A percentile compares a stretch with the other conserved stretches of the same genome.
Evolutionary conservation across 2,888 invertebrate genomes (phyloP).

Genomic region (Baronia brevicornis): DNA sequence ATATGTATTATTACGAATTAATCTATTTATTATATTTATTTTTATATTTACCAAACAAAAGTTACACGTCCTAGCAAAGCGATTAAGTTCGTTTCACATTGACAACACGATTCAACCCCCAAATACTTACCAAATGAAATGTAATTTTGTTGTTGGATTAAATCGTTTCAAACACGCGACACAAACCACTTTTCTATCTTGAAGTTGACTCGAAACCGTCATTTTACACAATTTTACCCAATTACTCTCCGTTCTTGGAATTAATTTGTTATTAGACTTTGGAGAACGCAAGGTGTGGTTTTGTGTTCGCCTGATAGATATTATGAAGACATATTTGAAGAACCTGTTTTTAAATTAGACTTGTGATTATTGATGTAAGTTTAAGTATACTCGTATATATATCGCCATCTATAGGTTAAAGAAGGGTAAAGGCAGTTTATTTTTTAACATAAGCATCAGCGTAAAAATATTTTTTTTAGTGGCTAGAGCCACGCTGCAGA

Average conservation of each 20-base stretch:
- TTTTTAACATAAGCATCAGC: too few species aligned
- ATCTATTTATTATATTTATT: too few species aligned
- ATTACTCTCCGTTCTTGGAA: conserved; percentile 71
- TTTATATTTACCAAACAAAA: too few species aligned
- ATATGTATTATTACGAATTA: too few species aligned
- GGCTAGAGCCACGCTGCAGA: too few species aligned
- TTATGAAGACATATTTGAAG: conserved; percentile 60
- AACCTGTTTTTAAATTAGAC: conserved; percentile 63
- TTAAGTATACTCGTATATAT: too few species aligned
- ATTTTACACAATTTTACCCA: conserved; percentile 75
- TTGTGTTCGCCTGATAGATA: conserved; percentile 60
- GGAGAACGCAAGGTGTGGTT: conserved; percentile 74
- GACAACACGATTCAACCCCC: conserved; percentile 60
- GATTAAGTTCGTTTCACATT: conserved; percentile 48
- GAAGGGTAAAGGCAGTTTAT: too few species aligned
- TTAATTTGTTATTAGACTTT: conserved; percentile 75
- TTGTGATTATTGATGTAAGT: too few species aligned
- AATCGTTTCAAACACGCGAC: conserved; percentile 74
- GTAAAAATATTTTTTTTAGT: too few species aligned
- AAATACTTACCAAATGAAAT: conserved; percentile 71
- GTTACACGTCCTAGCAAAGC: too few species aligned
- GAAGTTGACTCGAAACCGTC: conserved; percentile 64
- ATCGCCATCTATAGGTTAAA: too few species aligned
- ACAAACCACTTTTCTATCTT: conserved; percentile 74
- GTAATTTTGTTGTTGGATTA: conserved; percentile 73